These are phyloP conservation scores for Scaptomyza caliginosa DNA, from an alignment of 2,888 invertebrate species.

Conservation along the genomic window DNA sequence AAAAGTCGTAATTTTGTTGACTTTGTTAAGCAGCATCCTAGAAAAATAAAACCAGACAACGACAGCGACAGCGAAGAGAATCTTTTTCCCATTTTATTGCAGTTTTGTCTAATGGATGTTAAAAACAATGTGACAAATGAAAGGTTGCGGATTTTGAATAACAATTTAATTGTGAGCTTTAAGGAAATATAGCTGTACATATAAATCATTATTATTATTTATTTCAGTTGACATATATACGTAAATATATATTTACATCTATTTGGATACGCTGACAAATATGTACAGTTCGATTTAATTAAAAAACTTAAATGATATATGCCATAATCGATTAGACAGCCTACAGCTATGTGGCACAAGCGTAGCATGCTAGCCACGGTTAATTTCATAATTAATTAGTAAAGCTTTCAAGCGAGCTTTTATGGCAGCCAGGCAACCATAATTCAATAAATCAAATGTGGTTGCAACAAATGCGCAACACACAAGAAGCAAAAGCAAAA, in stretches of 20 bases:
- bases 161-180: too few species aligned
- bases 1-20: slow-evolving; percentile 7
- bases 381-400: slow-evolving; percentile 76
- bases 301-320: slow-evolving; percentile 41
- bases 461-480: slow-evolving; percentile 63
- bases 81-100: neutral
- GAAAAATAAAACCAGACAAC: neutral
- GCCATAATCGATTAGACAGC: slow-evolving; percentile 21
- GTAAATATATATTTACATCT: too few species aligned
- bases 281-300: slow-evolving; percentile 41
- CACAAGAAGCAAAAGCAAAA: neutral
- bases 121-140: neutral
- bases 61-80: neutral
- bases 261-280: too few species aligned
- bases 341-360: neutral
- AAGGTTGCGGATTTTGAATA: neutral
- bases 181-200: too few species aligned
- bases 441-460: slow-evolving; percentile 79
- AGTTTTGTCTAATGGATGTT: neutral
- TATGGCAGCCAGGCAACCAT: slow-evolving; percentile 65
- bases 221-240: too few species aligned
- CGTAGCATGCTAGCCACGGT: slow-evolving; percentile 44
- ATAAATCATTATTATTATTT: too few species aligned
- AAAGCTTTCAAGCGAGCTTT: slow-evolving; percentile 69
- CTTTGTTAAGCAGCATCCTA: neutral